Percentiles rank a stretch among this genome's conserved stretches.
These are phyloP conservation scores for Hoplodrina ambigua DNA, from an alignment of 2,888 invertebrate genomes.

Conservation along the genomic window DNA sequence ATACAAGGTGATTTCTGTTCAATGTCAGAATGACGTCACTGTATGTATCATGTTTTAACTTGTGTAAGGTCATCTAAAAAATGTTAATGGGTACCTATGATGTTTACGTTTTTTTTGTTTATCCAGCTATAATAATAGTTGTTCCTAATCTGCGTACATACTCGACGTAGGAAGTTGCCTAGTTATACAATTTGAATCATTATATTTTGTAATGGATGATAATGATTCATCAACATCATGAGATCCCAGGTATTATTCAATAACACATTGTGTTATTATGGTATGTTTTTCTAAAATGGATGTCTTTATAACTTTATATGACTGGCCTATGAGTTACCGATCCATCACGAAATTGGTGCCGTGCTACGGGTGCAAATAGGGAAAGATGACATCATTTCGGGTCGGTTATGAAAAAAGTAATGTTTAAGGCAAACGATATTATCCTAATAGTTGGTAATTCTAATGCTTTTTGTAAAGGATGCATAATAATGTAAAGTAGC, in stretches of 20 bases:
- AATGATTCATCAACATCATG: slow-evolving; percentile 8
- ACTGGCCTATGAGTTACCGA: too few species aligned
- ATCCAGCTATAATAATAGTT: slow-evolving; percentile 21
- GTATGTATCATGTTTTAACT: slow-evolving; percentile 34
- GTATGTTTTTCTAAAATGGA: slow-evolving; percentile 9
- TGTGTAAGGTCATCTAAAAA: slow-evolving; percentile 53
- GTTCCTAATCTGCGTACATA: background rate
- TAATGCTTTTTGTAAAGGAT: slow-evolving; percentile 17
- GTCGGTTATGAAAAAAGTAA: background rate
- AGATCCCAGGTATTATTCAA: slow-evolving; percentile 10
- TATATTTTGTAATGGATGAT: background rate
- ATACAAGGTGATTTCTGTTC: slow-evolving; percentile 50
- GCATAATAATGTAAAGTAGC: background rate
- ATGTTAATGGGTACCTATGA: slow-evolving; percentile 11
- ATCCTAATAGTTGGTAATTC: slow-evolving; percentile 5
- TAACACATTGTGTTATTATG: too few species aligned
- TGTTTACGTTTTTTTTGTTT: slow-evolving; percentile 50
- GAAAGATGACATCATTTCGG: background rate
- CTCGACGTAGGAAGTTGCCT: background rate
- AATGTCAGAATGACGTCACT: slow-evolving; percentile 61
- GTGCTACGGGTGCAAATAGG: background rate
- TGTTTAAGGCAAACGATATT: background rate
- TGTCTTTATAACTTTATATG: background rate
- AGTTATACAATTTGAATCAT: background rate
- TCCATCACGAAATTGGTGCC: background rate